Evolutionary conservation across 2,797 vertebrate species (phyloP).

Genomic region (Streptopelia turtur): DNA sequence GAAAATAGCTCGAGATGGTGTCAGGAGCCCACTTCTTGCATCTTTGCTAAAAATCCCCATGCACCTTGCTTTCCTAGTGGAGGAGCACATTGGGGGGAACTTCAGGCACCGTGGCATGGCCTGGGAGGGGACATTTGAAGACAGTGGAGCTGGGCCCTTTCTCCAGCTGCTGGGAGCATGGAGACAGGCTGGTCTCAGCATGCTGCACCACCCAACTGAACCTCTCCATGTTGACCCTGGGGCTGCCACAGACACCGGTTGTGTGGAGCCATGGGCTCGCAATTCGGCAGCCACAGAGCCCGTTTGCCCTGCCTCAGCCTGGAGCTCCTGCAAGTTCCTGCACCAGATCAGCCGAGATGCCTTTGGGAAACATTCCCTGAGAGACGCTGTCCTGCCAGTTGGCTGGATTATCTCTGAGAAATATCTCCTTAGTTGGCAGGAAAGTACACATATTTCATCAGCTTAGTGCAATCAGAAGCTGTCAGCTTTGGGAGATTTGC

Average conservation of each 20-base stretch:
- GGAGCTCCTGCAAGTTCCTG: not conserved
- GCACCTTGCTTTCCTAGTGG: not conserved
- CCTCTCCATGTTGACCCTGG: not conserved
- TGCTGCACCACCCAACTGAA: not conserved
- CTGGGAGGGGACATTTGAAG: not conserved
- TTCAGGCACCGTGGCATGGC: not conserved
- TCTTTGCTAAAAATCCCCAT: not conserved
- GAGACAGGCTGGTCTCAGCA: not conserved
- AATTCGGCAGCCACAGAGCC: accelerated
- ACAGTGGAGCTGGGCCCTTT: not conserved
- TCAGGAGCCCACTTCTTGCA: not conserved
- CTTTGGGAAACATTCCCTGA: not conserved
- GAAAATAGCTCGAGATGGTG: not conserved
- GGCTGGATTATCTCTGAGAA: not conserved
- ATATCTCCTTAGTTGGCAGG: not conserved
- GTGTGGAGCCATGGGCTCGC: not conserved
- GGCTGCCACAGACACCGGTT: not conserved
- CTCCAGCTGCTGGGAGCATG: not conserved
- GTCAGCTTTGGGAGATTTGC: not conserved
- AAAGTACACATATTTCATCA: not conserved
- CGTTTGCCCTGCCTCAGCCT: not conserved
- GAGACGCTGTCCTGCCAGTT: not conserved
- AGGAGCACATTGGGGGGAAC: accelerated
- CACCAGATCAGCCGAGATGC: not conserved
- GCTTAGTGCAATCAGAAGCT: not conserved